Evolutionary conservation across 1,140 invertebrate species (phyloP).

Genomic region (Eupristina koningsbergeri): DNA sequence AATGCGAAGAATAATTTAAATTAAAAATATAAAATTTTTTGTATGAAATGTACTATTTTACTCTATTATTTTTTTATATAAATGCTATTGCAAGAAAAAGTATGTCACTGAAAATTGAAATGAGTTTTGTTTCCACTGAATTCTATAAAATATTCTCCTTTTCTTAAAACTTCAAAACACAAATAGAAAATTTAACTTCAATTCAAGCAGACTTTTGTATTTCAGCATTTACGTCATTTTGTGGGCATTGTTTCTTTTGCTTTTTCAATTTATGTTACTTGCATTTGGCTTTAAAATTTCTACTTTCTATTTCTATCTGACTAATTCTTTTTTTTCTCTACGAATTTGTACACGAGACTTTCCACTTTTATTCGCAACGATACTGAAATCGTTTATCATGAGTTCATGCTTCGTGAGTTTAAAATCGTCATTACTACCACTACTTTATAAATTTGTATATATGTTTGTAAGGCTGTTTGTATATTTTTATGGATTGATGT

Average conservation of each 20-base stretch:
- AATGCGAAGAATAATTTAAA: too few relatives aligned
- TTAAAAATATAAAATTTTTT: too few relatives aligned
- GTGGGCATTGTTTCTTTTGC: not conserved
- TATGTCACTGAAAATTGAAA: too few relatives aligned
- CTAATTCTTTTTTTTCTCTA: not conserved
- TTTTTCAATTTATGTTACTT: not conserved
- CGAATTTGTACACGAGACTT: not conserved
- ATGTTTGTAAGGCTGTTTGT: not conserved
- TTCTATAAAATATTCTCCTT: too few relatives aligned
- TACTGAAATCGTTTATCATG: constrained; percentile 57
- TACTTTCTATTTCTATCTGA: not conserved
- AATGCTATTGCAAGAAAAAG: too few relatives aligned
- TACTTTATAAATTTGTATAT: not conserved
- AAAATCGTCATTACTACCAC: constrained; percentile 34
- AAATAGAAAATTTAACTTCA: too few relatives aligned
- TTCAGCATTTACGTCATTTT: not conserved
- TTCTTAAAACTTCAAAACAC: too few relatives aligned
- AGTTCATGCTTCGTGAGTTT: constrained; percentile 56
- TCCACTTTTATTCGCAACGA: constrained; percentile 10
- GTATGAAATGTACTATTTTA: too few relatives aligned
- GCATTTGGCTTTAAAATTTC: constrained; percentile 51
- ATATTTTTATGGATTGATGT: not conserved
- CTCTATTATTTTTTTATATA: too few relatives aligned
- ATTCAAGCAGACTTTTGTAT: too few relatives aligned
- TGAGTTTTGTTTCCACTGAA: too few relatives aligned